Conservation (phyloP, 1,140 invertebrate genomes). For the Bombus balteatus region DNA sequence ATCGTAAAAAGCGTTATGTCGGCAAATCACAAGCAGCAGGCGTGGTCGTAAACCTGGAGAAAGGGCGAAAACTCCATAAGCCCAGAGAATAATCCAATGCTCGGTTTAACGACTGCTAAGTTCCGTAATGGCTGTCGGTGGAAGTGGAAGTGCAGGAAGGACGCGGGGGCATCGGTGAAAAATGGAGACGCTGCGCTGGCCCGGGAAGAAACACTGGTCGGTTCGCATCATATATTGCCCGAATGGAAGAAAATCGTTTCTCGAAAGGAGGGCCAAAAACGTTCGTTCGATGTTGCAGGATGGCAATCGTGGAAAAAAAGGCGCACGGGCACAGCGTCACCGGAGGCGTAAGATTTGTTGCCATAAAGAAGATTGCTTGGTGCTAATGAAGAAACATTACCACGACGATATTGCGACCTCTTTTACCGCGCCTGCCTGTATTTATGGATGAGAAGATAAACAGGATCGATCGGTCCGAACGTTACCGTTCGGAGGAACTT, state of each 20-base stretch:
- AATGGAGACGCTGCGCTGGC: slow-evolving; percentile 48
- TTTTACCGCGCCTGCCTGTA: slow-evolving; percentile 60
- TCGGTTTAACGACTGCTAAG: slow-evolving; percentile 47
- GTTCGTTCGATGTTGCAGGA: slow-evolving; percentile 58
- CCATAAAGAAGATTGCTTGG: slow-evolving; percentile 78
- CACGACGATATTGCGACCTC: slow-evolving; percentile 74
- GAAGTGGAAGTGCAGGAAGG: slow-evolving; percentile 19
- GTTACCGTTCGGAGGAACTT: neutral
- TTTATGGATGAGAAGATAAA: slow-evolving; percentile 70
- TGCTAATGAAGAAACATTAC: slow-evolving; percentile 80
- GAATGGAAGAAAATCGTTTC: slow-evolving; percentile 36
- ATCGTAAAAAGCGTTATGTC: neutral
- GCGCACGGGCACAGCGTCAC: slow-evolving; percentile 42
- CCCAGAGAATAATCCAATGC: slow-evolving; percentile 38
- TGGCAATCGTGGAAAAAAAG: slow-evolving; percentile 55
- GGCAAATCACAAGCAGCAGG: neutral
- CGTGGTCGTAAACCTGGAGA: neutral
- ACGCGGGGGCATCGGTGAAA: slow-evolving; percentile 54
- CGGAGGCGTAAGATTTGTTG: slow-evolving; percentile 75
- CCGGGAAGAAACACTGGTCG: slow-evolving; percentile 53
- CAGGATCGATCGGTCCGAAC: slow-evolving; percentile 55
- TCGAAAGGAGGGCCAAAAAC: slow-evolving; percentile 56
- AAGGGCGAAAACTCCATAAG: neutral
- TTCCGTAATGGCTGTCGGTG: slow-evolving; percentile 60
- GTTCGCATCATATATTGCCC: slow-evolving; percentile 67